These are phyloP conservation scores for Melanotus villosus DNA, from an alignment of 2,888 invertebrate genomes.

Conservation along the genomic window DNA sequence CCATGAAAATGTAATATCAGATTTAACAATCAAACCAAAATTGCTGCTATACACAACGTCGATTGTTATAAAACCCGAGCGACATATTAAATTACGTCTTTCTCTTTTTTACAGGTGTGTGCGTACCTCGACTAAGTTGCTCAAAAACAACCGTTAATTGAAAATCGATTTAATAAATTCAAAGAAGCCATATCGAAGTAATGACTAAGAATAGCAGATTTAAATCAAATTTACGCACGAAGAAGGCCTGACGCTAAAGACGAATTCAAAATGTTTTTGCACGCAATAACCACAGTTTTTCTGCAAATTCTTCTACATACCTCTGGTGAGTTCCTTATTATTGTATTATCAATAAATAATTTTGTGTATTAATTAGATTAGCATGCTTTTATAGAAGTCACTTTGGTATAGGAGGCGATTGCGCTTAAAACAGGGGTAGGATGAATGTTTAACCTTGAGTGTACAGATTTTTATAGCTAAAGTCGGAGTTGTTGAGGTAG, in stretches of 20 bases:
- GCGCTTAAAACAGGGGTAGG: too few species aligned
- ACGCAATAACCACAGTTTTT: conserved; percentile 56
- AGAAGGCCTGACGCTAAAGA: conserved; percentile 51
- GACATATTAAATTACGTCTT: not conserved
- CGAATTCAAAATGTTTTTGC: conserved; percentile 57
- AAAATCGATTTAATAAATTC: not conserved
- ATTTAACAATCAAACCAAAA: not conserved
- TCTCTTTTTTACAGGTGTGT: conserved; percentile 8
- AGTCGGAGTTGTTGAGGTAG: too few species aligned
- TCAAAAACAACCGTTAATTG: conserved; percentile 6
- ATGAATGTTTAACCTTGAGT: too few species aligned
- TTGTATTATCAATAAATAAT: too few species aligned
- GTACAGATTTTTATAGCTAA: too few species aligned
- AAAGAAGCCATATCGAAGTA: not conserved
- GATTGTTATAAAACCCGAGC: not conserved
- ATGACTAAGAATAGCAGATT: conserved; percentile 30
- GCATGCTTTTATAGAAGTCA: too few species aligned
- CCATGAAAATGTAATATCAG: conserved; percentile 1
- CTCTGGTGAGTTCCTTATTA: conserved; percentile 56
- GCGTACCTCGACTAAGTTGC: not conserved
- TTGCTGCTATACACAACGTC: not conserved
- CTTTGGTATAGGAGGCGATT: too few species aligned
- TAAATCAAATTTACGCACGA: conserved; percentile 27
- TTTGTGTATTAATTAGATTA: too few species aligned
- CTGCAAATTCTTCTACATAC: conserved; percentile 59